Percentiles rank a stretch among this genome's conserved stretches.
phyloP scores from a whole-genome alignment of 2,888 invertebrate species.

The Germaria angustata region DNA sequence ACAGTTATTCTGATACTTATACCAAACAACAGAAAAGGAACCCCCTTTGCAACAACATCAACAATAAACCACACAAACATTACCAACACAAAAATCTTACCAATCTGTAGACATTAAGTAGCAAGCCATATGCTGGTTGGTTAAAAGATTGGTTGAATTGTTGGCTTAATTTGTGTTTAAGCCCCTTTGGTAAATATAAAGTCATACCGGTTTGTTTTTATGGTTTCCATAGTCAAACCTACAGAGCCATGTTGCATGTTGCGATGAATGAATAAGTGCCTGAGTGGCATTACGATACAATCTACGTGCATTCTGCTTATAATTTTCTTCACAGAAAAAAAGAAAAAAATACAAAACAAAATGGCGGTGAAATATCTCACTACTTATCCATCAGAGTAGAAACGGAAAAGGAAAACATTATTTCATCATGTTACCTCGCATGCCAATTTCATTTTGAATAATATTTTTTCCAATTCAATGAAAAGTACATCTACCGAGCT shows the following conservation, averaged over 20 bases:
- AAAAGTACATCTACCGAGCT: constrained; percentile 9
- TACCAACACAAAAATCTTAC: constrained; percentile 5
- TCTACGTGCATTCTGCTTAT: constrained; percentile 45
- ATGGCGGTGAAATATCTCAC: constrained; percentile 58
- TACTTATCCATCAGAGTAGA: constrained; percentile 6
- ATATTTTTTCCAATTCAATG: not conserved
- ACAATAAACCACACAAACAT: not conserved
- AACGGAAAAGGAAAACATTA: not conserved
- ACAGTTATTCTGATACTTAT: constrained; percentile 36
- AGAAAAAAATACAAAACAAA: constrained; percentile 44
- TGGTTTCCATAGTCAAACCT: constrained; percentile 47
- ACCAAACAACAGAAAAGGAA: constrained; percentile 28
- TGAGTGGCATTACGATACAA: constrained; percentile 39
- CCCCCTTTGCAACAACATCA: not conserved
- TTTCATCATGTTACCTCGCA: constrained; percentile 38
- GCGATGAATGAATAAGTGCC: constrained; percentile 42
- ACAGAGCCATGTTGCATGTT: constrained; percentile 58
- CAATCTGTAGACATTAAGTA: constrained; percentile 48
- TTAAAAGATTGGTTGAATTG: constrained; percentile 28
- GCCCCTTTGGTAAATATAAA: constrained; percentile 37
- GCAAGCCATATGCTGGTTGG: constrained; percentile 51
- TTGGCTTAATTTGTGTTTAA: constrained; percentile 30
- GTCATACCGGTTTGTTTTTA: constrained; percentile 57
- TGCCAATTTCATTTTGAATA: constrained; percentile 6
- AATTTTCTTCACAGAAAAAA: not conserved